phyloP scores from a whole-genome alignment of 1,140 invertebrate species.

The Popillia japonica region DNA sequence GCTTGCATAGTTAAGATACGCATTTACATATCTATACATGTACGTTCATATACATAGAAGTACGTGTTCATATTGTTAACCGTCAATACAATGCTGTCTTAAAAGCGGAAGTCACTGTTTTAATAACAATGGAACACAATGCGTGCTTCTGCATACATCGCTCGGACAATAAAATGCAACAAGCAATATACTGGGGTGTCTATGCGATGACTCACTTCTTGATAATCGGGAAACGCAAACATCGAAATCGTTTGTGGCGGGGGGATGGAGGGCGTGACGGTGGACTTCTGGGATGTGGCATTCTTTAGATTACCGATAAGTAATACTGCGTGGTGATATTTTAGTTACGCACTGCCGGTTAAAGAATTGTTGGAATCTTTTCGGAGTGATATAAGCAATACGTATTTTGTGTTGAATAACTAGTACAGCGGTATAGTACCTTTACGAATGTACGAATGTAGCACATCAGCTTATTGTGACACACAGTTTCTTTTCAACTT shows the following conservation, averaged over 20 bases:
- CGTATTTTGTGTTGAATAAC: too few species aligned
- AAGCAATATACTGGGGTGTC: not conserved
- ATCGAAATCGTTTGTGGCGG: too few species aligned
- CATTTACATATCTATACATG: not conserved
- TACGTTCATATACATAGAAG: not conserved
- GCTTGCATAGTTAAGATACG: not conserved
- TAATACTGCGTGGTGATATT: not conserved
- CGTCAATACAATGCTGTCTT: not conserved
- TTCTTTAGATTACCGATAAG: not conserved
- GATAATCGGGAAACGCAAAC: not conserved
- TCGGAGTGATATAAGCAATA: too few species aligned
- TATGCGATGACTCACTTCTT: not conserved
- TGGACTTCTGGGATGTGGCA: not conserved
- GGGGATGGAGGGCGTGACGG: not conserved
- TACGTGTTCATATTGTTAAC: too few species aligned
- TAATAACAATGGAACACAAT: not conserved
- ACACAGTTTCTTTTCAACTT: too few species aligned
- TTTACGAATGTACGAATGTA: too few species aligned
- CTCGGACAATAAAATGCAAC: not conserved
- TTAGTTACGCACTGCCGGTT: not conserved
- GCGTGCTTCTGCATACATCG: not conserved
- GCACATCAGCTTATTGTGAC: too few species aligned
- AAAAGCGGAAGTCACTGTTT: slow-evolving; percentile 14
- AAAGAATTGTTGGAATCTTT: too few species aligned
- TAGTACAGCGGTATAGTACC: too few species aligned